Conservation (phyloP, 2,888 invertebrate species). For the Oscheius onirici region DNA sequence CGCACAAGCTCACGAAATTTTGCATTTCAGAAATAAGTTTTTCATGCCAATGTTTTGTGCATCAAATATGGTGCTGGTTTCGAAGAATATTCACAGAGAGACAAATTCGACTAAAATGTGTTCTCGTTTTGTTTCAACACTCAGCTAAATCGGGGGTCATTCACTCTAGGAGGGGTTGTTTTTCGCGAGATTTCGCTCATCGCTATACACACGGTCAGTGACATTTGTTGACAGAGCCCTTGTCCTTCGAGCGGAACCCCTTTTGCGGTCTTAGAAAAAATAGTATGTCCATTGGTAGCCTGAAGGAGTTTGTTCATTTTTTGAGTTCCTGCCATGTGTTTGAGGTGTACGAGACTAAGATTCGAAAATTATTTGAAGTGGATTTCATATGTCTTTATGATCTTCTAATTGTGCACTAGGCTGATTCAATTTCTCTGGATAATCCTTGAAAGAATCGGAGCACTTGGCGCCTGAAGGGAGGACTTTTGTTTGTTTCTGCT, state of each 20-base stretch:
- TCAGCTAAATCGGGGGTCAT: no score
- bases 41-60: no score
- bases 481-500: constrained; percentile 27
- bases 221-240: constrained; percentile 8
- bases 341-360: no score
- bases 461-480: constrained; percentile 25
- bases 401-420: no score
- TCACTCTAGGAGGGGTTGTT: not conserved
- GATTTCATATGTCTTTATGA: no score
- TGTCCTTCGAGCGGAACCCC: constrained; percentile 11
- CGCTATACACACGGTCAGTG: not conserved
- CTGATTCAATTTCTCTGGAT: not conserved
- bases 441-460: not conserved
- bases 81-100: no score
- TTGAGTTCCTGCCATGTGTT: not conserved
- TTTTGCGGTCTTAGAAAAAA: not conserved
- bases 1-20: no score
- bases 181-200: constrained; percentile 19
- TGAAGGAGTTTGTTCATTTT: not conserved
- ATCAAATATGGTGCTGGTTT: no score
- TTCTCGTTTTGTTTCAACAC: no score
- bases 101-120: no score
- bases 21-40: no score
- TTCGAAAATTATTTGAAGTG: no score
- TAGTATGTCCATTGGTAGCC: not conserved